Evolutionary conservation across 2,888 invertebrate genomes (phyloP).

Genomic region (Geotrupes spiniger): DNA sequence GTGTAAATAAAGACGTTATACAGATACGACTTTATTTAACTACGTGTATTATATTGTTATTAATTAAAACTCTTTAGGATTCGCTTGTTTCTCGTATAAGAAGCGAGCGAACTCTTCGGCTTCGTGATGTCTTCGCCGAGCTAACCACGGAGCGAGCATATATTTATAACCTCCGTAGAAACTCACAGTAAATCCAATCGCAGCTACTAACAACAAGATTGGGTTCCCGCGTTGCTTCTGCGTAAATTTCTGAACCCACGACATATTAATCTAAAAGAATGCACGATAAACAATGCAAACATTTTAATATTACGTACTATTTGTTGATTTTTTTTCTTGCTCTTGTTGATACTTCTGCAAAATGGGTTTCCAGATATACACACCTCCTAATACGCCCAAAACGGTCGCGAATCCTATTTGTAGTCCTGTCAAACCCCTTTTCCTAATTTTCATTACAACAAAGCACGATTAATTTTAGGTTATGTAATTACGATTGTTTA

Average conservation of each 20-base stretch:
- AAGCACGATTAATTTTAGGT: background rate
- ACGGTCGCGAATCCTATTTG: constrained; percentile 40
- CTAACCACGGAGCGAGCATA: constrained; percentile 32
- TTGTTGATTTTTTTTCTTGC: background rate
- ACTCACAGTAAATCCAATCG: constrained; percentile 27
- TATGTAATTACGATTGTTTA: background rate
- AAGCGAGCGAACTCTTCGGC: constrained; percentile 26
- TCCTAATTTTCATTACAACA: constrained; percentile 39
- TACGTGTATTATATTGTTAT: no score
- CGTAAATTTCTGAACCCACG: constrained; percentile 24
- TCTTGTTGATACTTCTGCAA: constrained; percentile 28
- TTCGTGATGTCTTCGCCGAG: constrained; percentile 16
- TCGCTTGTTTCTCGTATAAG: constrained; percentile 23
- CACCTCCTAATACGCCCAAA: constrained; percentile 43
- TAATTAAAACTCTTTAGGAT: background rate
- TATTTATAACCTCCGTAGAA: constrained; percentile 28
- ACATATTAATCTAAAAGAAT: constrained; percentile 22
- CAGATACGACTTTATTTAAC: no score
- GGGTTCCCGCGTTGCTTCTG: constrained; percentile 33
- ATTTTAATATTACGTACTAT: background rate
- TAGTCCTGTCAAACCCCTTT: constrained; percentile 37
- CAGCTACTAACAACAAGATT: constrained; percentile 28
- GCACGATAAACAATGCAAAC: background rate
- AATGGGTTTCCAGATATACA: constrained; percentile 50
- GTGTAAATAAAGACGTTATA: no score